Evolutionary conservation across 1,140 invertebrate species (phyloP), one percentile per base, ranked within the genome.

Genomic region (Leptestheria dahalacensis): DNA sequence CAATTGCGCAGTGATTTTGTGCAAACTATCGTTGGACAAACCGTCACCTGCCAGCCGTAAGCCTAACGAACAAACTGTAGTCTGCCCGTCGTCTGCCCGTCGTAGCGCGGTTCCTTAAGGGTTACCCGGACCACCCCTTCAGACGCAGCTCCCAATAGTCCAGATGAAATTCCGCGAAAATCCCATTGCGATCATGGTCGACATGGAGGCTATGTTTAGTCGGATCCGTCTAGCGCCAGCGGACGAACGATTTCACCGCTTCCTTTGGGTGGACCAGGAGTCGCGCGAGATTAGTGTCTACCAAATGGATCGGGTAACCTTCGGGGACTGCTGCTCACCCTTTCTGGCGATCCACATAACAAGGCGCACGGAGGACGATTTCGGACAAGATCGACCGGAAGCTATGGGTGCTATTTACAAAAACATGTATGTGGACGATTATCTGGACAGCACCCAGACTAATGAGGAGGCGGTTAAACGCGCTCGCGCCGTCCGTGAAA

Each of bases 301-400:
- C 18, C 56, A 48, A 26, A 58, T 58, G 56, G 21, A 58, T 47
- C 56, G 46, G 3, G 24, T 58, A 26, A 15, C 54, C 2, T 65
- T 65, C 23, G 64, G 64, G 1, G 57, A 61, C 4, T 25, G 49
- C 6, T 66, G 46, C 11, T 66, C 65, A 9, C 65, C 65, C 2
- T 60, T 48, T 3, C 55, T 15, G 2, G 52, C 52, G 2, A 58
- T 58, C 33, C 18, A 26, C 33, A 47, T 46, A 11, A 49, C 21
- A 9, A 9, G 41, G 28, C 33, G 10, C 10, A 23, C 21, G 10
- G 41, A 29, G 1, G 28, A 18, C 1, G 33, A 58, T 26, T 41
- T 33, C 18, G 33, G 48, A 1, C 11, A 29, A 52, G 21, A 18
- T 11, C 6, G 18, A 1, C 56, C 56, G 41, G 3, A 54, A 2